Conservation (phyloP, 2,113 vertebrate species). For the Sisor rabdophorus region DNA sequence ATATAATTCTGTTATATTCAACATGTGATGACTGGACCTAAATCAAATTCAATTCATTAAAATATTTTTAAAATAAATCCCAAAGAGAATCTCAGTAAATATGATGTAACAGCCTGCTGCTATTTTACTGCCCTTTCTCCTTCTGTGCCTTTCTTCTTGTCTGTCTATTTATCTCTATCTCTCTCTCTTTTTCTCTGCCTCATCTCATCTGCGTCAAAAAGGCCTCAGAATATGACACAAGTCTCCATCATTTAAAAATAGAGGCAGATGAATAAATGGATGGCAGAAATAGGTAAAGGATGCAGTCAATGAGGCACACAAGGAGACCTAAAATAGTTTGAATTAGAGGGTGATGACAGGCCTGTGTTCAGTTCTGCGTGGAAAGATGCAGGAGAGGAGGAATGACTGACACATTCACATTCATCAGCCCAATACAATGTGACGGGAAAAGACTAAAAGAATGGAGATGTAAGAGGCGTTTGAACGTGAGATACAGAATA, state of each 20-base stretch:
- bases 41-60: neutral
- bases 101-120: constrained; percentile 1
- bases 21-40: neutral
- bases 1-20: neutral
- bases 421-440: constrained; percentile 31
- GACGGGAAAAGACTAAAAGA: neutral
- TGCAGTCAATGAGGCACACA: constrained; percentile 21
- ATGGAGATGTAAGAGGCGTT: neutral
- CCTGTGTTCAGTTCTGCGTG: constrained; percentile 15
- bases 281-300: constrained; percentile 41
- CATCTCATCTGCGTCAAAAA: constrained; percentile 33
- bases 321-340: constrained; percentile 37
- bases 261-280: constrained; percentile 40
- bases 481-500: constrained; percentile 17
- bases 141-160: constrained; percentile 18
- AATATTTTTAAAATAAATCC: too few relatives aligned
- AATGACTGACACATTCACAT: constrained; percentile 34
- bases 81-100: too few relatives aligned
- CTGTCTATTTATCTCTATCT: constrained; percentile 28
- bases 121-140: neutral
- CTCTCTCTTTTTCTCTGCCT: constrained; percentile 24
- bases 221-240: constrained; percentile 41
- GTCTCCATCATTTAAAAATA: constrained; percentile 48
- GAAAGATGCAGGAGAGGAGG: constrained; percentile 11
- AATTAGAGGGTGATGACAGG: constrained; percentile 34